A percentile compares a stretch with the other conserved stretches of the same genome.
phyloP scores from a whole-genome alignment of 2,888 invertebrate genomes.

The Koerneria pararmatus region DNA sequence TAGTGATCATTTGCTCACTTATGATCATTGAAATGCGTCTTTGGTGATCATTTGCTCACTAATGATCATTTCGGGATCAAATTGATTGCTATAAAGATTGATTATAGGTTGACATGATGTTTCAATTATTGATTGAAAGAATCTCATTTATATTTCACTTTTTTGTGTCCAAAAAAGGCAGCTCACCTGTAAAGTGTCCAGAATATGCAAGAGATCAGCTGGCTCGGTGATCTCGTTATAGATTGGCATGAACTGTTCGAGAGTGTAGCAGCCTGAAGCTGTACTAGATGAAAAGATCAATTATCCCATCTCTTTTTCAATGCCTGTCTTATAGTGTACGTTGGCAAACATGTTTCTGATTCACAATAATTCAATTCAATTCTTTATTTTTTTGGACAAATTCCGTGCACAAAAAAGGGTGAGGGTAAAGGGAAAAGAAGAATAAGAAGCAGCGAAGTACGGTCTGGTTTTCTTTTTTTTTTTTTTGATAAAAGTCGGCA shows the following conservation, averaged over 20 bases:
- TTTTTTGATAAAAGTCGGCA: too few species aligned
- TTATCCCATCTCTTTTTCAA: neutral
- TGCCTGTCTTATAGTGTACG: neutral
- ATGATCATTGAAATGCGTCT: too few species aligned
- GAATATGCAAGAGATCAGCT: slow-evolving; percentile 68
- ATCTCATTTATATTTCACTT: neutral
- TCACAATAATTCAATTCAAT: neutral
- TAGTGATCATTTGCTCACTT: neutral
- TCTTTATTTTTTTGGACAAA: too few species aligned
- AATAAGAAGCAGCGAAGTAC: too few species aligned
- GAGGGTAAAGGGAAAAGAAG: too few species aligned
- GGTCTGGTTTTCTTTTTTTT: too few species aligned
- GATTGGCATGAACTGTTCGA: slow-evolving; percentile 73
- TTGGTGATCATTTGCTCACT: too few species aligned
- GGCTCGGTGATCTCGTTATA: slow-evolving; percentile 72
- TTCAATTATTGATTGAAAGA: neutral
- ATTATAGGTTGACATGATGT: too few species aligned
- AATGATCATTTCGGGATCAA: too few species aligned
- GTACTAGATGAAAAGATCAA: too few species aligned
- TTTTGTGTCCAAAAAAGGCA: slow-evolving; percentile 37
- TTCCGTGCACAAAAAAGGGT: too few species aligned
- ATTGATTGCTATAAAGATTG: too few species aligned
- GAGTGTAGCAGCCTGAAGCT: slow-evolving; percentile 70
- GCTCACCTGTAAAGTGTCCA: slow-evolving; percentile 73
- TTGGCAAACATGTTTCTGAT: neutral